Conservation (phyloP, 35 echinoderm and acorn worm species). For the Ophiothrix spiculata region DNA sequence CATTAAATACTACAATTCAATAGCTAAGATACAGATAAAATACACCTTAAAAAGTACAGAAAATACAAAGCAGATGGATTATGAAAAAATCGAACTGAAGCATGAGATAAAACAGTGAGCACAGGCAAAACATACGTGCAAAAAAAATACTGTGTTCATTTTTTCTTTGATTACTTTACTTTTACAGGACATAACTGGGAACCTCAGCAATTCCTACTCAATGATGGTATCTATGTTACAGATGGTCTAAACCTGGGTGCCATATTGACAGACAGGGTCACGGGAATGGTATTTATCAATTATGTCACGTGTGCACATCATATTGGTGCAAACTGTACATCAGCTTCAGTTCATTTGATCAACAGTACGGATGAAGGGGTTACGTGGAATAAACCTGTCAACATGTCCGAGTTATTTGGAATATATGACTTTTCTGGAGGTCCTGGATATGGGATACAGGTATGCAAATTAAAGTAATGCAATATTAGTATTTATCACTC, state of each 20-base stretch:
- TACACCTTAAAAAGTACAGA: too few species aligned
- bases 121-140: too few species aligned
- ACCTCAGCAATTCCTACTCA: neutral
- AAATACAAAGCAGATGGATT: too few species aligned
- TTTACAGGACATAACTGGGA: neutral
- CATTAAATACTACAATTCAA: too few species aligned
- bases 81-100: too few species aligned
- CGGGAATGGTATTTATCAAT: neutral
- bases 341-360: neutral
- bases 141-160: too few species aligned
- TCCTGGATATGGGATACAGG: slow-evolving; percentile 38
- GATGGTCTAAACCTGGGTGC: neutral
- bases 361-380: slow-evolving; percentile 34
- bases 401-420: slow-evolving; percentile 15
- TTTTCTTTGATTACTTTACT: neutral
- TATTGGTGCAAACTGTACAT: neutral
- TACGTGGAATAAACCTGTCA: slow-evolving; percentile 17
- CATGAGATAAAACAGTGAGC: too few species aligned
- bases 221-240: neutral
- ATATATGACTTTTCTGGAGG: slow-evolving; percentile 11
- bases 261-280: neutral
- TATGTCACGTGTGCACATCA: slow-evolving; percentile 1
- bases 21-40: too few species aligned
- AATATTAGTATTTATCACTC: too few species aligned
- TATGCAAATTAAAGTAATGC: neutral